phyloP scores from a whole-genome alignment of 2,888 invertebrate genomes.

The Adelphocoris suturalis region DNA sequence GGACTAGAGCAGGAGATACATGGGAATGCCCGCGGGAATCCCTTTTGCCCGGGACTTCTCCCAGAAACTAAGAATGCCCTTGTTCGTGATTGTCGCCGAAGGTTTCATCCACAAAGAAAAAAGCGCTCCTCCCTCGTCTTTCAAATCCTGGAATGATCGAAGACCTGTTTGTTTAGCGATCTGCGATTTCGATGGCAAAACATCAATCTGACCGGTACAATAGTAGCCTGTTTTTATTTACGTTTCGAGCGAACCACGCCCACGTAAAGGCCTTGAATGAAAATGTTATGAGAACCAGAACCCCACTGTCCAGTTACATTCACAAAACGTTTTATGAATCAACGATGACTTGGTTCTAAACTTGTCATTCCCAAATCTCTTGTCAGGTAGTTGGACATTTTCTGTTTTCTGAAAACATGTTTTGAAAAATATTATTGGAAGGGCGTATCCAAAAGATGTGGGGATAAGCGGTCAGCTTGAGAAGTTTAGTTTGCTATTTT shows the following conservation, averaged over 20 bases:
- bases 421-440: too few species aligned
- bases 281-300: background rate
- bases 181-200: slow-evolving; percentile 20
- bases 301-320: background rate
- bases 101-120: background rate
- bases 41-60: background rate
- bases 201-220: background rate
- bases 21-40: slow-evolving; percentile 52
- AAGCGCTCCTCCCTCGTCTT: background rate
- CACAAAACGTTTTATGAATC: background rate
- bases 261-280: slow-evolving; percentile 15
- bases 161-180: slow-evolving; percentile 5
- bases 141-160: slow-evolving; percentile 40
- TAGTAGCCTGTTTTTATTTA: slow-evolving; percentile 12
- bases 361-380: background rate
- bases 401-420: too few species aligned
- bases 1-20: slow-evolving; percentile 31
- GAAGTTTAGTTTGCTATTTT: too few species aligned
- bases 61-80: slow-evolving; percentile 5
- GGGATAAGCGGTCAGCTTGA: too few species aligned
- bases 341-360: background rate
- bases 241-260: slow-evolving; percentile 39
- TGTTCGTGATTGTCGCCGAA: slow-evolving; percentile 35
- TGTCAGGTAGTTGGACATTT: background rate
- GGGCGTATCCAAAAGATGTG: too few species aligned